Evolutionary conservation across 2,888 invertebrate genomes (phyloP).

Genomic region (Parnassius apollo): DNA sequence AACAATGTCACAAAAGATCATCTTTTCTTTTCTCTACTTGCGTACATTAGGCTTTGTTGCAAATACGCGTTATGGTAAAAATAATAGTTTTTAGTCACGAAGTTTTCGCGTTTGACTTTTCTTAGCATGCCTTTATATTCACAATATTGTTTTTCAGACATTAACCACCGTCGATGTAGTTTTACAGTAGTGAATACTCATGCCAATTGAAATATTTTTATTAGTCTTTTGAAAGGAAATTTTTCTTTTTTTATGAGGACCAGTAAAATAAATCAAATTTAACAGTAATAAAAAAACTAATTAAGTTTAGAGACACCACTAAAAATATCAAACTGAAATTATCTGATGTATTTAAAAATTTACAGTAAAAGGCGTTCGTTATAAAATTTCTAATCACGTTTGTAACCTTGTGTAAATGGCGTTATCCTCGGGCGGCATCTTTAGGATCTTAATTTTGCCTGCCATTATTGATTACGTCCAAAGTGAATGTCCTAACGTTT

Average conservation of each 20-base stretch:
- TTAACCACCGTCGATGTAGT: not conserved
- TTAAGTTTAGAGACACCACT: too few relatives aligned
- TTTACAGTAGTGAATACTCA: too few relatives aligned
- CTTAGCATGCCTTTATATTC: constrained; percentile 29
- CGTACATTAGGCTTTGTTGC: constrained; percentile 10
- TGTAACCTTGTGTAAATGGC: constrained; percentile 4
- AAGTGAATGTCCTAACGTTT: constrained; percentile 1
- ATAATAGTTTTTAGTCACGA: constrained; percentile 45
- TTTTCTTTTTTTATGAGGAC: too few relatives aligned
- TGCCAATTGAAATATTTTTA: too few relatives aligned
- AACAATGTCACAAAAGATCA: constrained; percentile 32
- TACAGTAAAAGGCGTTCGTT: too few relatives aligned
- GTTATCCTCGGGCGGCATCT: constrained; percentile 17
- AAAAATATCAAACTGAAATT: too few relatives aligned
- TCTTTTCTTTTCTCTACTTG: constrained; percentile 29
- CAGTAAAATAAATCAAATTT: too few relatives aligned
- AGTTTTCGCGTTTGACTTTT: constrained; percentile 39
- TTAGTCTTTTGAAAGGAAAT: too few relatives aligned
- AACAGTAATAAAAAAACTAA: too few relatives aligned
- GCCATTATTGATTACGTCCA: constrained; percentile 13
- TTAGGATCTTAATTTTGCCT: constrained; percentile 22
- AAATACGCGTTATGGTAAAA: constrained; percentile 34
- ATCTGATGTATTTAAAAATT: too few relatives aligned
- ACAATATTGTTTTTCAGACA: constrained; percentile 24
- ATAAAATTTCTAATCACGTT: not conserved